phyloP scores from a whole-genome alignment of 2,888 invertebrate species.

The Acleris emargana region DNA sequence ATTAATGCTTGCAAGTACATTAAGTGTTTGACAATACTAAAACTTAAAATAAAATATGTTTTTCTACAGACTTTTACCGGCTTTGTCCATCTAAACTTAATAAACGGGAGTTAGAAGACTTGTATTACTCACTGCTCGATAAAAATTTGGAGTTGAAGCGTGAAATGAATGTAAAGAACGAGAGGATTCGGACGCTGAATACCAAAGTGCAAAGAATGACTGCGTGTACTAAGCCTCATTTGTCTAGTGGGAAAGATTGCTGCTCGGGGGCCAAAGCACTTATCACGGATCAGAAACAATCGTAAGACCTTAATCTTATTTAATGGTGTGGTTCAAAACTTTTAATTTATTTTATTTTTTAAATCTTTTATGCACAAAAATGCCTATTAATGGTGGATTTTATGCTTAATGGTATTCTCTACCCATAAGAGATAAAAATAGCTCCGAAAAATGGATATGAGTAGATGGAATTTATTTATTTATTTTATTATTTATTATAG shows the following conservation, averaged over 20 bases:
- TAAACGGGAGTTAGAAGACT: constrained; percentile 86
- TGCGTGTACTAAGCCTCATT: constrained; percentile 46
- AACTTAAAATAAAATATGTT: neutral
- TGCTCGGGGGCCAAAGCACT: constrained; percentile 54
- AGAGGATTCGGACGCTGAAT: constrained; percentile 65
- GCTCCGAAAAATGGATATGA: too few species aligned
- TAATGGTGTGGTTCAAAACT: too few species aligned
- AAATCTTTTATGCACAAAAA: too few species aligned
- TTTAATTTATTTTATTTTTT: too few species aligned
- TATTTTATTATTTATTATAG: too few species aligned
- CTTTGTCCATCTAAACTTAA: constrained; percentile 80
- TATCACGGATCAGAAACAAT: constrained; percentile 61
- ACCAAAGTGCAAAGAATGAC: constrained; percentile 63
- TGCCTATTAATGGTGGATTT: too few species aligned
- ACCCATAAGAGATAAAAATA: too few species aligned
- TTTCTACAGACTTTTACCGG: constrained; percentile 53
- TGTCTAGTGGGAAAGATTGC: constrained; percentile 53
- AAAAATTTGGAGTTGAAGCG: constrained; percentile 85
- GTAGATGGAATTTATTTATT: too few species aligned
- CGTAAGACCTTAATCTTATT: constrained; percentile 51
- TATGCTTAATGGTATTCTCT: too few species aligned
- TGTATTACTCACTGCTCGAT: constrained; percentile 85
- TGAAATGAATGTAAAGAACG: constrained; percentile 84
- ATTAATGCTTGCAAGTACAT: too few species aligned
- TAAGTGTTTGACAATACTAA: neutral